These are phyloP conservation scores for Zosterops japonicus DNA, from an alignment of 2,113 vertebrate genomes.

Conservation along the genomic window DNA sequence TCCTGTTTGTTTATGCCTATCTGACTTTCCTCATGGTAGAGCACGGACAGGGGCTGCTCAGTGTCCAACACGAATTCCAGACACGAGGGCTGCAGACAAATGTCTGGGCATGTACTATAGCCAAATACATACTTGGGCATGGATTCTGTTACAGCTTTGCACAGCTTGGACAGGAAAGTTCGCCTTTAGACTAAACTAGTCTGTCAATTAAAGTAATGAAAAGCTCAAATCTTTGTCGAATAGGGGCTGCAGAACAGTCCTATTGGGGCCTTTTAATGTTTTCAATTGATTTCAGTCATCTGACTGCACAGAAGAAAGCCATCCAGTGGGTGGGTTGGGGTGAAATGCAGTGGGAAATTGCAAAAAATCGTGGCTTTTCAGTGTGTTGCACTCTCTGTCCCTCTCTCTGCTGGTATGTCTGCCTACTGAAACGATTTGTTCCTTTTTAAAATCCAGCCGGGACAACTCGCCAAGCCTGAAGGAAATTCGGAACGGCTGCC, in stretches of 20 bases:
- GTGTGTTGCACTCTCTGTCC: background rate
- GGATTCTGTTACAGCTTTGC: slow-evolving; percentile 48
- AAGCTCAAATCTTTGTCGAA: background rate
- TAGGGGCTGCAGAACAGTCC: background rate
- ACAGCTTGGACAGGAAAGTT: slow-evolving; percentile 5
- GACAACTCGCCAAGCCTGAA: slow-evolving; percentile 99
- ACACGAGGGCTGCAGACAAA: slow-evolving; percentile 2
- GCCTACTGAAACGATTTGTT: background rate
- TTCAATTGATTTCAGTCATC: slow-evolving; percentile 36
- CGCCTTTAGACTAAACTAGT: background rate
- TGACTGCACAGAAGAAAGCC: background rate
- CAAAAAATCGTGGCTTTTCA: background rate
- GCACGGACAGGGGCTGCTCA: slow-evolving; percentile 12
- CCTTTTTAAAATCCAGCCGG: slow-evolving; percentile 74
- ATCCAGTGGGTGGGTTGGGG: background rate
- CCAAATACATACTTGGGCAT: slow-evolving; percentile 19
- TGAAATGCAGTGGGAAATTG: background rate
- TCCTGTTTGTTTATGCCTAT: slow-evolving; percentile 40
- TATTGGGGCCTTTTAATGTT: background rate
- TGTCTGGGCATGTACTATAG: slow-evolving; percentile 44
- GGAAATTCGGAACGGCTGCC: slow-evolving; percentile 97
- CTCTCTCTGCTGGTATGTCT: background rate
- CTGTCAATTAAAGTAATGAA: background rate
- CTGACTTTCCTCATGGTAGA: slow-evolving; percentile 20
- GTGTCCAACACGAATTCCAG: slow-evolving; percentile 44